Percentiles rank a stretch among this genome's conserved stretches.
phyloP scores from a whole-genome alignment of 2,888 invertebrate species.

The Chalcis sispes region DNA sequence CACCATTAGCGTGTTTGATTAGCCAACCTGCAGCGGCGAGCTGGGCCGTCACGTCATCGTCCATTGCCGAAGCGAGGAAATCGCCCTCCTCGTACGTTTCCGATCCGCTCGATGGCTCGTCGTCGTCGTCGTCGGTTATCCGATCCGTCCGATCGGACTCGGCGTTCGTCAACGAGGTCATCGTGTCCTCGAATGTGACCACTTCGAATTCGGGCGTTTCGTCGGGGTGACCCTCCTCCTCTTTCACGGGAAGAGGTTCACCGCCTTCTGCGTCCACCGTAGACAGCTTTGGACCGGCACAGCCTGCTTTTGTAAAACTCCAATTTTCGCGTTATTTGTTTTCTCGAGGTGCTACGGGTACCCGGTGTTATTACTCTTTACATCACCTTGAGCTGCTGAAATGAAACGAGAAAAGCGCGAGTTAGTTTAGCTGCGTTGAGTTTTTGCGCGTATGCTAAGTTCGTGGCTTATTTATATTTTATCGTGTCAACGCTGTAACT shows the following conservation, averaged over 20 bases:
- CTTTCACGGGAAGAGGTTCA: constrained; percentile 47
- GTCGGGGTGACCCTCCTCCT: constrained; percentile 42
- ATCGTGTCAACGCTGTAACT: too few relatives aligned
- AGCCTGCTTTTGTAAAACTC: too few relatives aligned
- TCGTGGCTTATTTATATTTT: too few relatives aligned
- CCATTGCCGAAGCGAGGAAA: constrained; percentile 89
- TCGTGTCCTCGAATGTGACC: constrained; percentile 53
- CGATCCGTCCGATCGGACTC: constrained; percentile 72
- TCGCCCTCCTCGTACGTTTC: constrained; percentile 89
- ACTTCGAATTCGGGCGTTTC: constrained; percentile 8
- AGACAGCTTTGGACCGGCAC: constrained; percentile 50
- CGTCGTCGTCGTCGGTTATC: constrained; percentile 86
- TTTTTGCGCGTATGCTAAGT: too few relatives aligned
- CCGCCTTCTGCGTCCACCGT: constrained; percentile 46
- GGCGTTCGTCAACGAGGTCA: constrained; percentile 71
- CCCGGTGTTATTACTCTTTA: constrained; percentile 17
- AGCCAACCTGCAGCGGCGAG: constrained; percentile 93
- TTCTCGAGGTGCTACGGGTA: not conserved
- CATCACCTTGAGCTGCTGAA: constrained; percentile 45
- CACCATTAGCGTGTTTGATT: constrained; percentile 77
- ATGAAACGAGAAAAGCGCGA: not conserved
- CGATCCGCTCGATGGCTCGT: constrained; percentile 87
- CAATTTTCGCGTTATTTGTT: too few relatives aligned
- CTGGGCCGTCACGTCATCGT: constrained; percentile 97
- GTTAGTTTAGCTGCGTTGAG: not conserved